Conservation (phyloP, 1,140 invertebrate species). For the Ceratina japonica region DNA sequence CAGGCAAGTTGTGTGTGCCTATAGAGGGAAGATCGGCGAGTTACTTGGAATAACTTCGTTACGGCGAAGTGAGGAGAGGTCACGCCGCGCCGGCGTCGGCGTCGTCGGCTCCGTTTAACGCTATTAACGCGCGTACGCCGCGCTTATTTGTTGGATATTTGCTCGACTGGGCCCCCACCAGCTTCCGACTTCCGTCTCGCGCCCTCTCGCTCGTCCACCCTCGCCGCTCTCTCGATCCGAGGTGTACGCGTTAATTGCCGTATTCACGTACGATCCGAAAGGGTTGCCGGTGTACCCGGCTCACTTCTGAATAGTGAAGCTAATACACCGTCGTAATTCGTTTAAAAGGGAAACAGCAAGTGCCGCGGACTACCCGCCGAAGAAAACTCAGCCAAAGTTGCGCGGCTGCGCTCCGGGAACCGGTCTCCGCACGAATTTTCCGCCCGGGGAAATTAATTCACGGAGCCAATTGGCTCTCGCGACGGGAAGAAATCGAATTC, state of each 20-base stretch:
- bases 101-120: slow-evolving; percentile 60
- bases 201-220: not conserved
- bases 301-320: slow-evolving; percentile 76
- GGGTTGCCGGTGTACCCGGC: slow-evolving; percentile 68
- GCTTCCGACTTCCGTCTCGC: slow-evolving; percentile 21
- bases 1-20: slow-evolving; percentile 19
- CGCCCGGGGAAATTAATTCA: slow-evolving; percentile 1
- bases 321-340: slow-evolving; percentile 76
- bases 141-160: slow-evolving; percentile 61
- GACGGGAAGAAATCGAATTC: slow-evolving; percentile 8
- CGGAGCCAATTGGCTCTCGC: not conserved
- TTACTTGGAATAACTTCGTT: slow-evolving; percentile 70
- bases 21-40: slow-evolving; percentile 44
- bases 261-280: slow-evolving; percentile 73
- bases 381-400: slow-evolving; percentile 53
- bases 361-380: slow-evolving; percentile 51
- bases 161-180: slow-evolving; percentile 17
- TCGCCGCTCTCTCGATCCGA: slow-evolving; percentile 60
- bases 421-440: slow-evolving; percentile 17
- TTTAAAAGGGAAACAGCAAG: slow-evolving; percentile 67
- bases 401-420: slow-evolving; percentile 11
- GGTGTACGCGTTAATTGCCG: slow-evolving; percentile 74
- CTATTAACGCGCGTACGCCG: slow-evolving; percentile 62
- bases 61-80: slow-evolving; percentile 52
- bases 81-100: slow-evolving; percentile 14